A percentile compares a stretch with the other conserved stretches of the same genome.
phyloP scores from a whole-genome alignment of 1,140 invertebrate genomes.

The Drosophila teissieri region DNA sequence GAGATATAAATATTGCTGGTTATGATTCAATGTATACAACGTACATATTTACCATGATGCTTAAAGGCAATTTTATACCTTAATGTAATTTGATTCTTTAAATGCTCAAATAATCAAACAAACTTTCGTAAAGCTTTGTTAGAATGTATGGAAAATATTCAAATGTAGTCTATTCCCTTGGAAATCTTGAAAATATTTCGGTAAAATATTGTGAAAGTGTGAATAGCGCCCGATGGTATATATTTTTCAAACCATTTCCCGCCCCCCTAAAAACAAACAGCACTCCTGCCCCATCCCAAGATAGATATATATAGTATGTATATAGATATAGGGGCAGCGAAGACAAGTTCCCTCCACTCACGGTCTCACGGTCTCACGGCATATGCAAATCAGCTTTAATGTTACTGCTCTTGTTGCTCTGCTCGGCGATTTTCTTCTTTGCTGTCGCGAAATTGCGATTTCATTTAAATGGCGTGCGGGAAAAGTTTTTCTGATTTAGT shows the following conservation, averaged over 20 bases:
- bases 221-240: slow-evolving; percentile 18
- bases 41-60: too few relatives aligned
- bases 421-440: slow-evolving; percentile 20
- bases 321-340: slow-evolving; percentile 28
- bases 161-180: too few relatives aligned
- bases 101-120: too few relatives aligned
- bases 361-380: slow-evolving; percentile 24
- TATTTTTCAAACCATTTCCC: slow-evolving; percentile 68
- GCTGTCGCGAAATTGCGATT: slow-evolving; percentile 64
- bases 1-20: too few relatives aligned
- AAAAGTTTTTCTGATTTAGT: slow-evolving; percentile 64
- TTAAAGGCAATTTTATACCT: too few relatives aligned
- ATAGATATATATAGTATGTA: slow-evolving; percentile 3
- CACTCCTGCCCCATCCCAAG: background rate
- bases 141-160: too few relatives aligned
- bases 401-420: slow-evolving; percentile 32
- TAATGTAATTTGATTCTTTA: too few relatives aligned
- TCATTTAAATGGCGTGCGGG: slow-evolving; percentile 74
- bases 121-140: too few relatives aligned
- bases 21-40: too few relatives aligned
- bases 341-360: slow-evolving; percentile 39
- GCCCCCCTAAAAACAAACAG: background rate
- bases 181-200: background rate
- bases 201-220: slow-evolving; percentile 20
- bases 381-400: slow-evolving; percentile 82